Evolutionary conservation across 2,888 invertebrate genomes (phyloP).

Genomic region (Ophion slaviceki): DNA sequence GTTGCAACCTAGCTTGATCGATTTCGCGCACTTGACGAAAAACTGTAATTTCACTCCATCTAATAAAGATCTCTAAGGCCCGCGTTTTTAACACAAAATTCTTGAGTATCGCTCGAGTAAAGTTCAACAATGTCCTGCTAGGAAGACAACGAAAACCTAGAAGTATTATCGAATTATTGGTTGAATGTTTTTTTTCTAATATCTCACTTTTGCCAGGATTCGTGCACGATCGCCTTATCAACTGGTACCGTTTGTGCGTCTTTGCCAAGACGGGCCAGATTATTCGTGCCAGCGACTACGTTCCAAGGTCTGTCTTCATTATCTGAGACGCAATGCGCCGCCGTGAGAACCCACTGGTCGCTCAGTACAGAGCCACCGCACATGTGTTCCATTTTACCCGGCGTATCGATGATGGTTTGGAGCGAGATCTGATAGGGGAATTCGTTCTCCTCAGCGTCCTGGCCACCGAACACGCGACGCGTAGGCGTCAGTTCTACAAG

Average conservation of each 20-base stretch:
- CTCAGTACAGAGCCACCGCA: conserved; percentile 84
- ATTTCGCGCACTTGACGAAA: too few relatives aligned
- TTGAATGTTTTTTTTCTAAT: conserved; percentile 70
- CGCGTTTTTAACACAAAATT: too few relatives aligned
- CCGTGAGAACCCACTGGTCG: conserved; percentile 83
- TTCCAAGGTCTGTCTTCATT: conserved; percentile 72
- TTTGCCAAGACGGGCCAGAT: conserved; percentile 77
- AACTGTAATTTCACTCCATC: too few relatives aligned
- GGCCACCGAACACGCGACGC: conserved; percentile 72
- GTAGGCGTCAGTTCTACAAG: too few relatives aligned
- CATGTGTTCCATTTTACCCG: conserved; percentile 75
- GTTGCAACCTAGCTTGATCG: too few relatives aligned
- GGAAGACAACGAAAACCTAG: conserved; percentile 60
- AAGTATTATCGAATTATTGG: conserved; percentile 42
- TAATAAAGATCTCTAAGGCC: too few relatives aligned
- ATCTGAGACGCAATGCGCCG: conserved; percentile 80
- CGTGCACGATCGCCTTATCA: conserved; percentile 75
- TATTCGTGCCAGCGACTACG: conserved; percentile 85
- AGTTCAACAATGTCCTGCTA: too few relatives aligned
- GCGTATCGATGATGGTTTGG: conserved; percentile 75
- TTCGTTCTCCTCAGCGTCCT: conserved; percentile 79
- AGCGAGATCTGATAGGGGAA: conserved; percentile 84
- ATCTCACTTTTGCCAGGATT: conserved; percentile 79
- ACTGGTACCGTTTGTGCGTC: conserved; percentile 79
- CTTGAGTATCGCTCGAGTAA: too few relatives aligned